Evolutionary conservation across 2,888 invertebrate species (phyloP), one percentile per base, ranked within the genome.

Genomic region (Calameuta filiformis): DNA sequence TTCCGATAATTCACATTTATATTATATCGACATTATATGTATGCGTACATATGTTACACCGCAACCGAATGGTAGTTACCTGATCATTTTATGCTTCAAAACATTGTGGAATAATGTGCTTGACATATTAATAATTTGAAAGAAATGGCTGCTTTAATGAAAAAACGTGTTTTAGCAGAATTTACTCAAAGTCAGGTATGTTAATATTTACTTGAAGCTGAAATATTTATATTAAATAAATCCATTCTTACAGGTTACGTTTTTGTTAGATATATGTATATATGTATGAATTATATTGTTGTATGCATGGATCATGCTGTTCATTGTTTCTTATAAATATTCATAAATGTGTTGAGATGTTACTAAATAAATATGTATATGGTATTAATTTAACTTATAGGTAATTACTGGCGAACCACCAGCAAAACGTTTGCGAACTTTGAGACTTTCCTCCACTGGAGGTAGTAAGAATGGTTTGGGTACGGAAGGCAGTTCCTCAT

Each of bases 401-500:
- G 86, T 90, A 75, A 83, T 87, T 71, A 85, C 80, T 71, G 35
- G 35, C 1, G 91, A 91, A 73, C 89, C 88, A 11, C 91, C 91
- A 3, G 78, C 86, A 74, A 91, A 91, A 80, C 84, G 89, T 23
- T 80, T 91, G 15, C 86, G 89, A 81, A 87, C 90, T 23, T 81
- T 91, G 35, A 85, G 90, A 30, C 84, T 90, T 12, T 81, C 88
- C 35, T 80, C 87, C n/a, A 82, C 85, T 35, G 83, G 84, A 1
- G 80, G 85, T 30, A 82, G 81, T 68, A 90, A 89, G 83, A 90
- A 87, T 85, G 88, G 89, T 11, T 31, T 77, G 2, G 81, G 81
- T 68, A 82, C 81, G 23, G 90, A 90, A 68, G 94, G 94, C 23
- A 94, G 94, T 87, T 95, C 95, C 4, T 94, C 95, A 3, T 93